Conservation (phyloP, 2,113 vertebrate genomes). For the Tor tambroides region DNA sequence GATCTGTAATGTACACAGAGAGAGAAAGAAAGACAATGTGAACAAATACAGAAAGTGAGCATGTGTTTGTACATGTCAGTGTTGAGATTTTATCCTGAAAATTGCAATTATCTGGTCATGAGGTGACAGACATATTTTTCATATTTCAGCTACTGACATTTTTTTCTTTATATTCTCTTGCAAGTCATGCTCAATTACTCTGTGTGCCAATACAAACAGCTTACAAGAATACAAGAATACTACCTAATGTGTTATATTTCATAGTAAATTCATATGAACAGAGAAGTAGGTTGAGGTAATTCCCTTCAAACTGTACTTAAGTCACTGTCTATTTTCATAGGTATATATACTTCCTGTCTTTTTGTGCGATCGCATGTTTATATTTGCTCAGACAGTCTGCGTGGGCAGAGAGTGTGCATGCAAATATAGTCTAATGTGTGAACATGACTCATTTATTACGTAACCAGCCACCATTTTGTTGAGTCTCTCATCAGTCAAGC, state of each 20-base stretch:
- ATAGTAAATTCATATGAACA: not conserved
- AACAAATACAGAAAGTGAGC: not conserved
- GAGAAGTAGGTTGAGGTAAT: not conserved
- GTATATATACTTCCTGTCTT: conserved; percentile 1
- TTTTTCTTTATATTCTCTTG: not conserved
- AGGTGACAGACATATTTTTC: not conserved
- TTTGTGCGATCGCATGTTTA: conserved; percentile 21
- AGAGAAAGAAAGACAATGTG: not conserved
- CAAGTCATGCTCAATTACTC: not conserved
- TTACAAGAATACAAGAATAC: not conserved
- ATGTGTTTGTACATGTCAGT: not conserved
- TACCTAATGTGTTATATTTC: not conserved
- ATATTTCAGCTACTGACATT: not conserved
- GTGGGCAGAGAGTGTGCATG: conserved; percentile 43
- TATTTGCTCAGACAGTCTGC: conserved; percentile 42
- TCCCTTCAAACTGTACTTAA: not conserved
- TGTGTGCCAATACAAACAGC: not conserved
- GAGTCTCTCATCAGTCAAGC: conserved; percentile 40
- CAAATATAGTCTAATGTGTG: conserved; percentile 41
- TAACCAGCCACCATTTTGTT: conserved; percentile 45
- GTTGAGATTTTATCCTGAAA: not conserved
- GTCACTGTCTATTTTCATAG: not conserved
- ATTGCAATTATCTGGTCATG: not conserved
- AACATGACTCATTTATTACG: conserved; percentile 55
- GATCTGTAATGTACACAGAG: conserved; percentile 12